A percentile compares a stretch with the other conserved stretches of the same genome.
phyloP scores from a whole-genome alignment of 2,113 vertebrate species.

The Sula dactylatra region DNA sequence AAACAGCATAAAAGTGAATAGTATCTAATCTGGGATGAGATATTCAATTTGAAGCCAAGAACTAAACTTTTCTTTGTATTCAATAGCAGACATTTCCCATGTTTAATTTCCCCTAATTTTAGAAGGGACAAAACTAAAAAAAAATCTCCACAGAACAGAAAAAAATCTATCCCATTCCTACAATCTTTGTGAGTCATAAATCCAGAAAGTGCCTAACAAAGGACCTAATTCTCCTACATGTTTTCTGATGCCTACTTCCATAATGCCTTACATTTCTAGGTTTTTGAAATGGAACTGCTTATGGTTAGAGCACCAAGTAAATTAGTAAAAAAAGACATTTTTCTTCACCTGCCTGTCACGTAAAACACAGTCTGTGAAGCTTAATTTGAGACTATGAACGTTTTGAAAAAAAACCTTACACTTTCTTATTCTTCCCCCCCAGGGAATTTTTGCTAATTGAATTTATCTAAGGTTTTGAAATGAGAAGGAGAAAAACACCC shows the following conservation, averaged over 20 bases:
- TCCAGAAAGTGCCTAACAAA: not conserved
- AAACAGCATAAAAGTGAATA: not conserved
- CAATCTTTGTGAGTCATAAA: not conserved
- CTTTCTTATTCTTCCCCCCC: not conserved
- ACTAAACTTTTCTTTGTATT: not conserved
- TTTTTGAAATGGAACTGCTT: not conserved
- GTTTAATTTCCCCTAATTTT: not conserved
- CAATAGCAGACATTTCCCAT: not conserved
- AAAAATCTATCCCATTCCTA: not conserved
- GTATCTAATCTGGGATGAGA: not conserved
- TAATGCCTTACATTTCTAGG: not conserved
- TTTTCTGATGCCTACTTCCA: not conserved
- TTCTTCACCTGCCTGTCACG: not conserved
- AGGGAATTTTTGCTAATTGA: not conserved
- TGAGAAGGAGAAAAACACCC: not conserved
- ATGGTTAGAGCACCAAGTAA: not conserved
- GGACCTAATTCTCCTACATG: not conserved
- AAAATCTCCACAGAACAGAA: not conserved
- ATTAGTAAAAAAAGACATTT: not conserved
- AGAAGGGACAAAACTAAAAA: not conserved
- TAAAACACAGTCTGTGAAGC: not conserved
- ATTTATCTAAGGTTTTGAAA: slow-evolving; percentile 10
- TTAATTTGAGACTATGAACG: not conserved
- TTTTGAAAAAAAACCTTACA: not conserved
- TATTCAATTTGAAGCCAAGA: not conserved